Percentiles rank a stretch among this genome's conserved stretches.
Conservation (phyloP, 2,113 vertebrate species). For the Stercorarius parasiticus region DNA sequence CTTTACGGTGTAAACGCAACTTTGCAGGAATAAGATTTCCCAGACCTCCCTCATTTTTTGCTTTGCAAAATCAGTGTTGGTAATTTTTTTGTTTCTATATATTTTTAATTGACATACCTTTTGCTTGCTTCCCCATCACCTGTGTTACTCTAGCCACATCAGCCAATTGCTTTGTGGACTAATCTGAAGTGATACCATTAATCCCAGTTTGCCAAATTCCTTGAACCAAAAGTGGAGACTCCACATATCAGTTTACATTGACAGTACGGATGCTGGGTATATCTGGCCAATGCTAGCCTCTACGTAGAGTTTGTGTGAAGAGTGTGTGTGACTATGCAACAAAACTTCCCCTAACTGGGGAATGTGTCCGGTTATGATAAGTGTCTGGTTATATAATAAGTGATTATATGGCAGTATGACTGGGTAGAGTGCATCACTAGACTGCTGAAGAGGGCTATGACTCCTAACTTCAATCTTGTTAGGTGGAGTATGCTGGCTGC, state of each 20-base stretch:
- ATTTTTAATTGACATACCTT: background rate
- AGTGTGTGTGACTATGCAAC: background rate
- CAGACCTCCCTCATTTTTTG: background rate
- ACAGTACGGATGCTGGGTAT: background rate
- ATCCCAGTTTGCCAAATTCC: background rate
- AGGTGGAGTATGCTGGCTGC: fast-evolving
- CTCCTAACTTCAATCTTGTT: background rate
- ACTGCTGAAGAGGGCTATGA: background rate
- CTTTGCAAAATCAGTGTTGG: background rate
- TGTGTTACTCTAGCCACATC: background rate
- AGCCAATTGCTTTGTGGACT: background rate
- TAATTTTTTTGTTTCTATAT: background rate
- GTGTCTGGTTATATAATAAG: fast-evolving
- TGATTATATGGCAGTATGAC: fast-evolving
- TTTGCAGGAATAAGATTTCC: background rate
- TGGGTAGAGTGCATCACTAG: too few species aligned
- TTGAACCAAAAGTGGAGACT: background rate
- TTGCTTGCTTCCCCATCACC: background rate
- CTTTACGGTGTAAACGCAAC: background rate
- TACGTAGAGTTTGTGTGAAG: background rate
- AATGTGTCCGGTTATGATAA: background rate
- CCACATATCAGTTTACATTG: fast-evolving
- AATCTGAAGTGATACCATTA: background rate
- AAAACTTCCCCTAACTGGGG: background rate
- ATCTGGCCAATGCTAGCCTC: fast-evolving